Conservation (phyloP, 2,888 invertebrate genomes). For the Habrosyne pyritoides region DNA sequence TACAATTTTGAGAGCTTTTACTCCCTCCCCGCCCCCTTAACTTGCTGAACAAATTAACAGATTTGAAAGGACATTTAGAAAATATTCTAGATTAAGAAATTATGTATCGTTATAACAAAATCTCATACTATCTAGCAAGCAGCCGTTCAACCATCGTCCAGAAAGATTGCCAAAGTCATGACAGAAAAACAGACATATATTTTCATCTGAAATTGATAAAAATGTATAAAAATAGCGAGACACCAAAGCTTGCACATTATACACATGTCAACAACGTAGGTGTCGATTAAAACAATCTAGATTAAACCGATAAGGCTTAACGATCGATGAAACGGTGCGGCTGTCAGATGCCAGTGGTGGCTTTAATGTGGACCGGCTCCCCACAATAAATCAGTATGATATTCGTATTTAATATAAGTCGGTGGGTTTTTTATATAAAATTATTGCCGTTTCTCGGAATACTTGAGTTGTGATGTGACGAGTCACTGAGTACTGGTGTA, state of each 20-base stretch:
- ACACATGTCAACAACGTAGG: constrained; percentile 10
- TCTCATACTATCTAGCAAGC: too few relatives aligned
- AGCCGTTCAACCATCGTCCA: too few relatives aligned
- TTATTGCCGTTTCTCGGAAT: constrained; percentile 69
- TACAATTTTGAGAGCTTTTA: too few relatives aligned
- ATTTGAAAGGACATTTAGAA: too few relatives aligned
- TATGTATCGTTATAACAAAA: too few relatives aligned
- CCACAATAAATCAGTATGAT: constrained; percentile 61
- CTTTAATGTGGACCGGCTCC: constrained; percentile 42
- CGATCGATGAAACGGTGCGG: constrained; percentile 34
- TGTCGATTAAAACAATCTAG: constrained; percentile 33
- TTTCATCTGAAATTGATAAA: too few relatives aligned
- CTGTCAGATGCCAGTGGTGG: constrained; percentile 47
- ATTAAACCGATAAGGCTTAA: constrained; percentile 29
- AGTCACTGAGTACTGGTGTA: constrained; percentile 31
- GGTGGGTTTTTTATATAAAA: constrained; percentile 58
- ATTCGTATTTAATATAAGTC: constrained; percentile 73
- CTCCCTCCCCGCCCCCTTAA: too few relatives aligned
- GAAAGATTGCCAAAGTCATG: too few relatives aligned
- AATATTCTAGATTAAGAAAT: too few relatives aligned
- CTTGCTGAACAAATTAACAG: too few relatives aligned
- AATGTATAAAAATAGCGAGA: background rate
- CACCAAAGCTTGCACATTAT: background rate
- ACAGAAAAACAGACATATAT: too few relatives aligned
- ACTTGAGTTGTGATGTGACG: constrained; percentile 54